These are phyloP conservation scores for Cladopsammia gracilis DNA, from an alignment of 64 coral and sea anemone genomes.

Conservation along the genomic window DNA sequence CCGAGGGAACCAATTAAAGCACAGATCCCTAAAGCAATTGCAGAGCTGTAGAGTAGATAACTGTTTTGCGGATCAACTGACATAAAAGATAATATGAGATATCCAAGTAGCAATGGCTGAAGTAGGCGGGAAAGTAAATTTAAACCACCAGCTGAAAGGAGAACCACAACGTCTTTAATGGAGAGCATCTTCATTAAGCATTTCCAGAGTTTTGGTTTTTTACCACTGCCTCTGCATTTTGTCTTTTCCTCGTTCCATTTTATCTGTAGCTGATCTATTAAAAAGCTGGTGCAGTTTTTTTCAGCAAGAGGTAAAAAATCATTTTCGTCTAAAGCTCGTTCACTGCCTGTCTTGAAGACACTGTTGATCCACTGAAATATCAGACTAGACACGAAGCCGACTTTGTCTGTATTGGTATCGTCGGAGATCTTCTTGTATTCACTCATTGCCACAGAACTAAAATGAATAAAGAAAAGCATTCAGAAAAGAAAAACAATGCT, in stretches of 20 bases:
- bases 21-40: background rate
- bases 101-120: background rate
- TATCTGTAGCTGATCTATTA: background rate
- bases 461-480: too few relatives aligned
- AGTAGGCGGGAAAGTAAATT: background rate
- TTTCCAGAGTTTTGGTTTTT: background rate
- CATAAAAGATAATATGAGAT: background rate
- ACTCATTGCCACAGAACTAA: too few relatives aligned
- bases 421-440: background rate
- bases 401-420: background rate
- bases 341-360: background rate
- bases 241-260: background rate
- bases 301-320: background rate
- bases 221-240: background rate
- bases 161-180: background rate
- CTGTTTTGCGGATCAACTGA: background rate
- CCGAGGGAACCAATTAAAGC: background rate
- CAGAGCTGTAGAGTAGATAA: background rate
- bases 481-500: too few relatives aligned
- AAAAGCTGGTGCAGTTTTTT: background rate
- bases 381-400: background rate
- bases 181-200: background rate
- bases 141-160: background rate
- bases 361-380: background rate
- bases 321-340: background rate